Evolutionary conservation across 2,888 invertebrate species (phyloP), one percentile per base, ranked within the genome.

Genomic region (Bruchidius siliquastri): DNA sequence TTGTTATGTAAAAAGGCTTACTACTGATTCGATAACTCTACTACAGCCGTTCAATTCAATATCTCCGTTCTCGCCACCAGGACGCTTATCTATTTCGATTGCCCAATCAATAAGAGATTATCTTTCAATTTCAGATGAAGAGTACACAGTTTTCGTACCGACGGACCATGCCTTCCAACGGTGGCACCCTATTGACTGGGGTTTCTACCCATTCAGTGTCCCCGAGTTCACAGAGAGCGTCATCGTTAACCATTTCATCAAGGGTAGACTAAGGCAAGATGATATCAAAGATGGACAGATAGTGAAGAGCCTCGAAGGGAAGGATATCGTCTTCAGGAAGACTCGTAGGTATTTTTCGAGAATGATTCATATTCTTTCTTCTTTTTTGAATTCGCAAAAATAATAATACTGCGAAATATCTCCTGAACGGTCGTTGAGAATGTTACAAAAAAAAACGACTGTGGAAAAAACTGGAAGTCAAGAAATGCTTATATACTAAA

Each of bases 141-240:
- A 88, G 72, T 91, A 90, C 81, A 91, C 91, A 49, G 90, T 91
- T 20, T 88, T 91, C 76, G 89, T 91, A 77, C 91, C 91, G 72
- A 89, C 90, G 73, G 91, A 91, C 83, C 89, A 89, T 83, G 91
- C 91, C 74, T 91, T 91, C 82, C 91, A 91, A 82, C 86, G 90
- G 76, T 91, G 91, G 91, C 91, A 91, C 84, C 91, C 91, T 73
- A 91, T 91, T 79, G 91, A 91, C 84, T 91, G 91, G 91, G 91
- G 91, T 70, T 91, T 91, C 86, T 91, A 91, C 84, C 91, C 91
- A 3, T 91, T 91, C 83, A 90, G 90, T 79, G 91, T 91, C 71
- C 90, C 90, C 67, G 90, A 91, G 81, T 91, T 91, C 83, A 90
- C 91, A 20, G 90, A 90, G 82, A 89, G 87, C 81, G 87, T 91